phyloP scores from a whole-genome alignment of 2,113 vertebrate genomes.

The Sinocyclocheilus maitianheensis region DNA sequence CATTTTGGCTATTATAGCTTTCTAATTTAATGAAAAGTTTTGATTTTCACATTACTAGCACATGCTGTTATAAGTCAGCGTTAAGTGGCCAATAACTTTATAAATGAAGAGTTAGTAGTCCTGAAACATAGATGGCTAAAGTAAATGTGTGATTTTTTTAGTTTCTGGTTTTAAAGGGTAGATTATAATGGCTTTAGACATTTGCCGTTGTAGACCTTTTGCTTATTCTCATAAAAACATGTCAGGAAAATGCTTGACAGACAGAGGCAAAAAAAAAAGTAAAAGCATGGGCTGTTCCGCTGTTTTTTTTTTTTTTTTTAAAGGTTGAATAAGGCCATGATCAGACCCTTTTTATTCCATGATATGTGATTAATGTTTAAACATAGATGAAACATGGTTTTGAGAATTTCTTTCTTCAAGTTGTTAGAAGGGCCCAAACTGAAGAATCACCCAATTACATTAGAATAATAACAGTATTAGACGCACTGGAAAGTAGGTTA shows the following conservation, averaged over 20 bases:
- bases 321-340: background rate
- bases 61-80: background rate
- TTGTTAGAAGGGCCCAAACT: background rate
- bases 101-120: background rate
- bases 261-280: too few relatives aligned
- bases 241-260: too few relatives aligned
- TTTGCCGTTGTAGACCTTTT: background rate
- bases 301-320: background rate
- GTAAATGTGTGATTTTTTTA: background rate
- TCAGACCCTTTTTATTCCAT: background rate
- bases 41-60: background rate
- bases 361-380: slow-evolving; percentile 16
- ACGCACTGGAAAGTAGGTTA: slow-evolving; percentile 4
- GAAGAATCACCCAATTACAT: background rate
- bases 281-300: too few relatives aligned
- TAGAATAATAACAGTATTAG: background rate
- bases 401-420: background rate
- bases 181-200: background rate
- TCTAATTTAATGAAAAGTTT: background rate
- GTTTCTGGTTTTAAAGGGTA: background rate
- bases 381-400: background rate
- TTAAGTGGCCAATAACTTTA: background rate
- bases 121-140: background rate
- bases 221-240: background rate
- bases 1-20: background rate